Evolutionary conservation across 2,888 invertebrate genomes (phyloP), one percentile per base, ranked within the genome.

Genomic region (Epistrophella euchroma): DNA sequence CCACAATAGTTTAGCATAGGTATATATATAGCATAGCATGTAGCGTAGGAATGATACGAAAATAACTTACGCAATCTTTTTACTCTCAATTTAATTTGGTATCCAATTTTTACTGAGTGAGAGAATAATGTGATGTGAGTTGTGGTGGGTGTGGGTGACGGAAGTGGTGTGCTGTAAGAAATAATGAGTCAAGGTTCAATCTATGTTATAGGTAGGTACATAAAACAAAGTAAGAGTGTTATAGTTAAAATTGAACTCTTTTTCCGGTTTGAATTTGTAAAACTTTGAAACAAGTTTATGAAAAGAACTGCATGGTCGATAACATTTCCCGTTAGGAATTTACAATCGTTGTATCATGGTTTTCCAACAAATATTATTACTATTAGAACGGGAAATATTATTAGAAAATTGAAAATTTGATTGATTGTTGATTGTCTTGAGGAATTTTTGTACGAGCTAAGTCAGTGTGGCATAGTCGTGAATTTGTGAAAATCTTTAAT

Each of bases 51-150:
- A 2, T 50, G 32, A 32, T 32, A 56, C 17, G 17, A 35, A 17
- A 32, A 32, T 32, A 32, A 56, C 32, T 56, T 56, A 56, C 25
- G 52, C 52, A 52, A 52, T 52, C 25, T 25, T 25, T 52, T 25
- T 15, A 52, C 25, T 56, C 25, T 56, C 17, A 9, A 56, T 47
- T 19, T 4, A 47, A 19, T 47, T 47, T 19, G 19, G 10, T 56
- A 32, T 56, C 13, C 10, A 19, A 19, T 19, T 10, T 56, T 28
- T 37, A 56, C 9, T 17, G 5, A 17, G 56, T 17, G 5, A 17
- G 56, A 17, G 6, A 56, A 47, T 17, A 9, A 17, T 17, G 45
- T 19, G 47, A 47, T 45, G 45, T 45, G 45, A 45, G 17, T 2
- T 45, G 32, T 32, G 32, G n/a, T 17, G 17, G 17, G 0, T 45